Base-by-base conservation (phyloP, 1,140 invertebrate species). In the Ctenoplectra terminalis region DNA sequence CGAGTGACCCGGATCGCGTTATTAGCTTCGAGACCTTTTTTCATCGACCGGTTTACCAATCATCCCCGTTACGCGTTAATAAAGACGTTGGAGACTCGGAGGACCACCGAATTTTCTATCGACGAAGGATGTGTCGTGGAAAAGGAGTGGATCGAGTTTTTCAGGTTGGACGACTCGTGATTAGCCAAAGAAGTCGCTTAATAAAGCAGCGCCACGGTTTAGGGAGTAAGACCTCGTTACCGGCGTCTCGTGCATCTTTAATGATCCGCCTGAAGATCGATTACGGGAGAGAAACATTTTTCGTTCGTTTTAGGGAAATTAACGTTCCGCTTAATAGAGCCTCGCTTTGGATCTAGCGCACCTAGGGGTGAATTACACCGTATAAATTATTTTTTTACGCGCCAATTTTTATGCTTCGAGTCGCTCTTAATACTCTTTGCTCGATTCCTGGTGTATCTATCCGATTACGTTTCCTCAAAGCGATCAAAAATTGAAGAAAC, bases 11-110 rank as follows among this genome's bases (percentile, higher is more conserved):
- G 50, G 48, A 69, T 61, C 82, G 40, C 70, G 66, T 88, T 84
- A 87, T 87, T 87, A 88, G 83, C 75, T 78, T 61, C 61, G 23
- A 69, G 74, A 74, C 70, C 71, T 74, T 83, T 83, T 74, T 46
- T 40, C 11, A 52, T 31, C 23, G 7, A 15, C 67, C 52, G 8
- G 43, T 66, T 58, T 64, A 52, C 64, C 64, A 77, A 48, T 58
- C 73, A 66, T 52, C 61, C 6, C 54, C 48, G 52, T 56, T 46
- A 75, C 56, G 70, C 76, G n/a, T 37, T 74, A 66, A 71, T 31
- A 54, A 79, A 72, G 64, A 75, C 67, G 63, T 60, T 15, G 13
- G n/a, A n/a, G n/a, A 48, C 8, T 48, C 23, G 11, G 40, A 23
- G 48, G 70, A 40, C 48, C 34, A 3, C 29, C 23, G 48, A 23